Base-by-base conservation (phyloP, 2,113 vertebrate genomes). In the Anhinga anhinga region DNA sequence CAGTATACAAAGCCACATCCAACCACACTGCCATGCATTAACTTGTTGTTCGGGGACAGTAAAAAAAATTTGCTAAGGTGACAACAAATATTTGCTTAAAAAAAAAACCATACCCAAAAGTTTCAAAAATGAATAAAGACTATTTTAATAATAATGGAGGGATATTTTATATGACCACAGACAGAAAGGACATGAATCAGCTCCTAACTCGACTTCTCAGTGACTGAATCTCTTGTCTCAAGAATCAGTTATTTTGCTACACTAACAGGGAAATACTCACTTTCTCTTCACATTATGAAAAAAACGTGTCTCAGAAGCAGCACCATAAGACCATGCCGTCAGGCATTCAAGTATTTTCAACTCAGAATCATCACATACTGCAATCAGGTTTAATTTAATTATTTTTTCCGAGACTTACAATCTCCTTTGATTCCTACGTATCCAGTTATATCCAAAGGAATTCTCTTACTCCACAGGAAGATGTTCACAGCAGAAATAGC, bases 231-330 rank as follows among this genome's bases (percentile, higher is more conserved):
- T 76, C 20, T 30, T 34, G 21, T 32, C 32, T 78, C 23, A 69
- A 40, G 32, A 18, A 74, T 67, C 38, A 32, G 25, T 50, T 72
- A 15, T 29, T 73, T 16, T 40, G 27, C 40, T 76, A 50, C 13
- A 50, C n/a, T 59, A 71, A 80, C 9, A 67, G 10, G n/a, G 87
- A 70, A 23, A 80, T 25, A 65, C 15, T 30, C 20, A 29, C 8
- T 8, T 71, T 59, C 16, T n/a, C 50, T 76, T 32, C 19, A 22
- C 27, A 22, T 29, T 32, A 56, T 3, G 10, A 40, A 89, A 63
- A 72, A 76, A 59, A 2, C 0, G 0, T 5, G n/a, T 29, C 58
- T 65, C 34, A 52, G n/a, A 77, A 87, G 23, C 2, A 73, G 63
- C 15, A 70, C 59, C 17, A 49, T 25, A 86, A 87, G 23, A 55